These are phyloP conservation scores for Fragum whitleyi DNA, from an alignment of 2,888 invertebrate genomes.

Conservation along the genomic window DNA sequence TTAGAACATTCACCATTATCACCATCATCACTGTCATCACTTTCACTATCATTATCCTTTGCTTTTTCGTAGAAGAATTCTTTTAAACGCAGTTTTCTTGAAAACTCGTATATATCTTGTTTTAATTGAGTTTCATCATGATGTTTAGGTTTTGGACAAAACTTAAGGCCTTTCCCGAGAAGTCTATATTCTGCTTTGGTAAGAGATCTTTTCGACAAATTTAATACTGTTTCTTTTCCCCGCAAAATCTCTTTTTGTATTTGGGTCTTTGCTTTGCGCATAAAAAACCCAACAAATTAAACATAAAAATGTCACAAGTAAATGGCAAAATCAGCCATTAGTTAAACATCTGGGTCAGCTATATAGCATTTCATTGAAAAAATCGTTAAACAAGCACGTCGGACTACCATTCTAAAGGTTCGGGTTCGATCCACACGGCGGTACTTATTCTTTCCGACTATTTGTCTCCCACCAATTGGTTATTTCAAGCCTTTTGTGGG, in stretches of 20 bases:
- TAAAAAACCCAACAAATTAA: too few species aligned
- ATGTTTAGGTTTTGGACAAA: constrained; percentile 27
- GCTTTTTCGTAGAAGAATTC: constrained; percentile 7
- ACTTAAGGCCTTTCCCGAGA: constrained; percentile 33
- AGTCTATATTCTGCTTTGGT: constrained; percentile 17
- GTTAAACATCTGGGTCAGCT: too few species aligned
- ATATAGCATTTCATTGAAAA: too few species aligned
- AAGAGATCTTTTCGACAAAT: constrained; percentile 8
- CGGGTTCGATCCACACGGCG: too few species aligned
- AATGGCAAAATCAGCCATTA: too few species aligned
- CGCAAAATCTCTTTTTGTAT: constrained; percentile 9
- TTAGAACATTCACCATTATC: constrained; percentile 8
- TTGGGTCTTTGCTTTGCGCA: too few species aligned
- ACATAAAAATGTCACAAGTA: too few species aligned
- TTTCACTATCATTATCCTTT: background rate
- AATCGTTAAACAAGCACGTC: too few species aligned
- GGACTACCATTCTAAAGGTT: too few species aligned
- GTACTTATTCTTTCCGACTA: too few species aligned
- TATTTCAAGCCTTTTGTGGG: too few species aligned
- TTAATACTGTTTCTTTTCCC: constrained; percentile 31
- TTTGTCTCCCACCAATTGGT: too few species aligned
- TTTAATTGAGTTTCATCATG: constrained; percentile 22
- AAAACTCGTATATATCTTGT: constrained; percentile 1
- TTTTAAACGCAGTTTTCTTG: constrained; percentile 13
- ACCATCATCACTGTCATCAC: background rate